Conservation (phyloP, 2,797 vertebrate genomes). For the Anisognathus igniventris region DNA sequence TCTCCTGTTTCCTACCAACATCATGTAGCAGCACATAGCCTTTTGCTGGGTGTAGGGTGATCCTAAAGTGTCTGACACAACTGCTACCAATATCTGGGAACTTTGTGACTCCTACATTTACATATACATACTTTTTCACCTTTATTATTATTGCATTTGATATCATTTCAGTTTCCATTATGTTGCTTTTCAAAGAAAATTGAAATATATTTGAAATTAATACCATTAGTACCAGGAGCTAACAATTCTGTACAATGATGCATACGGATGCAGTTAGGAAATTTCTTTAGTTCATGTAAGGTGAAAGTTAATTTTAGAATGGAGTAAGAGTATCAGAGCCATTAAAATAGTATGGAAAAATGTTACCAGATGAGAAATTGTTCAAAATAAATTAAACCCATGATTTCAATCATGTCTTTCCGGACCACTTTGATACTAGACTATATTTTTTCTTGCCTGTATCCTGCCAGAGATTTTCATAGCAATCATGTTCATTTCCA, state of each 20-base stretch:
- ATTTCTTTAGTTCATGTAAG: conserved; percentile 70
- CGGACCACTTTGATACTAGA: not conserved
- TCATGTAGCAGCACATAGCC: not conserved
- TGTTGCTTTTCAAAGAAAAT: not conserved
- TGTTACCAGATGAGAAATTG: conserved; percentile 72
- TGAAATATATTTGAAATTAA: conserved; percentile 15
- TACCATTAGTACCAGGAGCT: not conserved
- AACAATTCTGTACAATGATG: not conserved
- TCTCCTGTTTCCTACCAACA: not conserved
- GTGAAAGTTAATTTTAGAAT: conserved; percentile 72
- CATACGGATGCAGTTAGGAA: conserved; percentile 60
- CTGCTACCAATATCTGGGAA: not conserved
- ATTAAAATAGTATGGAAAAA: conserved; percentile 70
- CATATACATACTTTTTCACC: not conserved
- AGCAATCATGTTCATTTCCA: conserved; percentile 1
- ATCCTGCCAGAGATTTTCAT: conserved; percentile 1
- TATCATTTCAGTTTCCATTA: conserved; percentile 6
- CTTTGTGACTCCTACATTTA: not conserved
- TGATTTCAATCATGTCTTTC: conserved; percentile 10
- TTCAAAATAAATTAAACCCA: conserved; percentile 68
- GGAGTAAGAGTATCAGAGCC: conserved; percentile 59
- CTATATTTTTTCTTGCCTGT: not conserved
- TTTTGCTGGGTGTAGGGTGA: not conserved
- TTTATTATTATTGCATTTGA: conserved; percentile 5
- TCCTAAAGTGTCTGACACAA: not conserved